These are phyloP conservation scores for Indri indri DNA, from an alignment of 2,113 vertebrate species.

Conservation along the genomic window DNA sequence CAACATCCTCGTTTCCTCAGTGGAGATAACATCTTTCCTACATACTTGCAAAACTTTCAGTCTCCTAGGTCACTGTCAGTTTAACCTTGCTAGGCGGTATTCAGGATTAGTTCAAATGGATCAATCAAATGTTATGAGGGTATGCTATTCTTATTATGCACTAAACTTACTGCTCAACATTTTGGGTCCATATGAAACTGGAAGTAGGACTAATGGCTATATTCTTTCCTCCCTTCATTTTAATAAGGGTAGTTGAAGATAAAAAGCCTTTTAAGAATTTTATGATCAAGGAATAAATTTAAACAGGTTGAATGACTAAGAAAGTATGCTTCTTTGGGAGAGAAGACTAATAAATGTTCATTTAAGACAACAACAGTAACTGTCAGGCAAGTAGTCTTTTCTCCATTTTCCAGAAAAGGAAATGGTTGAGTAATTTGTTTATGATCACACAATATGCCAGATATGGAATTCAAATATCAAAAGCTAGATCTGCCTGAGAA, in stretches of 20 bases:
- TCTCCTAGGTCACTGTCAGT: not conserved
- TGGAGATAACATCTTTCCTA: not conserved
- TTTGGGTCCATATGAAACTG: not conserved
- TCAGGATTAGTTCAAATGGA: not conserved
- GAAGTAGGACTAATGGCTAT: not conserved
- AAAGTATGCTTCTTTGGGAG: not conserved
- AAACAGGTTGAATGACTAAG: not conserved
- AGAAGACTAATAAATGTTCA: not conserved
- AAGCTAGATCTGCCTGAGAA: not conserved
- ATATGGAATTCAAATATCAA: not conserved
- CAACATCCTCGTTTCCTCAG: not conserved
- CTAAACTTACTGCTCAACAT: not conserved
- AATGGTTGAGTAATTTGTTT: not conserved
- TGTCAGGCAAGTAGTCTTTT: not conserved
- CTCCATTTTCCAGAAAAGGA: not conserved
- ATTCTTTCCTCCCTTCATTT: not conserved
- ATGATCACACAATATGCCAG: not conserved
- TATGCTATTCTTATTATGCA: not conserved
- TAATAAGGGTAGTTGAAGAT: not conserved
- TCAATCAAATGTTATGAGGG: not conserved
- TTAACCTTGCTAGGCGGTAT: not conserved
- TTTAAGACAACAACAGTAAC: not conserved
- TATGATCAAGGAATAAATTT: conserved; percentile 8
- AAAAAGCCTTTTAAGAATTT: not conserved
- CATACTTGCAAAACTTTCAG: not conserved